Evolutionary conservation across 2,797 vertebrate species (phyloP), one percentile per base, ranked within the genome.

Genomic region (Masticophis lateralis): DNA sequence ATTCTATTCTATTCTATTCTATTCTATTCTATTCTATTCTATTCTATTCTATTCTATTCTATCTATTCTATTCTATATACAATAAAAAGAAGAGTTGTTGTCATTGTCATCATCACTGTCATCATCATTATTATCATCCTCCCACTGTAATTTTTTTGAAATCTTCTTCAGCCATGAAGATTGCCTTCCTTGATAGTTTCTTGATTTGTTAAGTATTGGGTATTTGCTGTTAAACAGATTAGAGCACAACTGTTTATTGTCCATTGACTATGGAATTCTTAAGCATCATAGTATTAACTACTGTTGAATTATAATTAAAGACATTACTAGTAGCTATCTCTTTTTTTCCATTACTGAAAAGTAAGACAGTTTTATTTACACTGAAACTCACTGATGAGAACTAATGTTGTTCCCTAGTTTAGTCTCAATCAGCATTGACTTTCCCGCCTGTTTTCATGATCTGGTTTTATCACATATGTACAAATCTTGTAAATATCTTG

Each of bases 141-240:
- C 37, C 53, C 16, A 6, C n/a, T 92, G 57, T 94, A 95, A 95
- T 95, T 95, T 93, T n/a, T 59, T 90, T 43, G 37, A 43, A 22
- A 20, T 47, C 20, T 25, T 20, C 18, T 79, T 2, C 37, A 83
- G 4, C 37, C 74, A 47, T 83, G 37, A 83, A 83, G 20, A 4
- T 43, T 47, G 12, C 16, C 55, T 88, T 63, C 61, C 61, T 63
- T 63, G 27, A 11, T n/a, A 18, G 9, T 57, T 59, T 22, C 55
- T 59, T 32, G 3, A 32, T 20, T 88, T 55, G 16, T 57, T n/a
- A 32, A 16, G 9, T 37, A 32, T 51, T n/a, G 18, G 55, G 4
- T 88, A 8, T 16, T 57, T 57, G n/a, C 55, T 37, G 1, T n/a
- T 88, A 32, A 63, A 63, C n/a, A n/a, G 28, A n/a, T 3, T 56